Evolutionary conservation across 1,140 invertebrate species (phyloP), one percentile per base, ranked within the genome.

Genomic region (Melanaphis sacchari): DNA sequence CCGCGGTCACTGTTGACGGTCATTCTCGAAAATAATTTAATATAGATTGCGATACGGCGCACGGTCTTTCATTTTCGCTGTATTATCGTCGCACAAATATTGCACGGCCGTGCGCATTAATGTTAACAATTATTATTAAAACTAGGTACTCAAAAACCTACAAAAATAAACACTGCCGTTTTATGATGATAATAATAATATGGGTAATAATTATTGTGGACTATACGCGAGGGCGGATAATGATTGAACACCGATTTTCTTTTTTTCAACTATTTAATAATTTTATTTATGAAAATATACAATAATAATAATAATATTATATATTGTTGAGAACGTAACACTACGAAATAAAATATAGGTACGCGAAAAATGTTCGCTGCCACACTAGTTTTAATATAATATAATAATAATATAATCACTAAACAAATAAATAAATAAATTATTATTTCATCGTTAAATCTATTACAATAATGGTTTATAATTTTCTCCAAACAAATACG

Each of bases 231-330:
- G 2, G 2, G 11, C 4, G 8, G 7, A 76, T n/a, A 41, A 84
- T 41, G 9, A 84, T 85, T 26, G 41, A 85, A 85, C 43, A 36
- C 31, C 8, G 22, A 11, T 1, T 90, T n/a, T 91, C n/a, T 92
- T 81, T 82, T 91, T 93, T 93, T 84, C 46, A 93, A 93, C 91
- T 93, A 93, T 93, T 82, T 54, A 93, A 93, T 93, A 93, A 85
- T 93, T 93, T 93, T 93, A 93, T 93, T 93, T 93, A 93, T 84
- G 91, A 93, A 93, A 93, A 93, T 93, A 93, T 93, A 93, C 91
- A 93, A 93, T 93, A 93, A 93, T 66, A 76, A 76, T 76, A 76
- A 76, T n/a, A 76, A 76, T 76, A 76, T 76, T 76, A 76, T 76
- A 18, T 93, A 93, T 82, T 84, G n/a, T 49, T 81, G 36, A 26